Base-by-base conservation (phyloP, 2,888 invertebrate species). In the Melieria crassipennis region DNA sequence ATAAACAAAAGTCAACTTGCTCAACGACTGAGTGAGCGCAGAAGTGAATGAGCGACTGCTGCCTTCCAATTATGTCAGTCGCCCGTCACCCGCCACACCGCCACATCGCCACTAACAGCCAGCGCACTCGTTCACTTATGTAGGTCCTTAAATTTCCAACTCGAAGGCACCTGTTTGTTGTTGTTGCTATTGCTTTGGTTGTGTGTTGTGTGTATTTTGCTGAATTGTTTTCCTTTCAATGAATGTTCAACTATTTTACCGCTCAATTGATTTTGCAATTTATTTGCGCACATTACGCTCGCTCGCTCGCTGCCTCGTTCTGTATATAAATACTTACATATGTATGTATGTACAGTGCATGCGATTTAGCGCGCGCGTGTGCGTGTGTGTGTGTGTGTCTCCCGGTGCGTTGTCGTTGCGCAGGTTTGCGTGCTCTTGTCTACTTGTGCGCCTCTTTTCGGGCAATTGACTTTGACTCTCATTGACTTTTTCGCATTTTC, bases 211-310 rank as follows among this genome's bases (percentile, higher is more conserved):
- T 55, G n/a, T 45, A 52, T 9, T 47, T 43, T 9, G 46, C 61
- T 56, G 16, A 52, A 62, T 69, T 46, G 13, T 16, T 7, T 55
- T 7, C 74, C 72, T 75, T 77, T 77, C 75, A 65, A 68, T 71
- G 73, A 71, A 73, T 75, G 77, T 78, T 78, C 77, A 80, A 79
- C 82, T 82, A 83, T 80, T 83, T 83, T 82, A 81, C 80, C 80
- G 80, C 82, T 82, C 83, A 83, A 83, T 83, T 83, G 83, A 83
- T 80, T 83, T 83, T 79, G 78, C 78, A 81, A 83, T 83, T 83
- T 83, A 82, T 83, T 80, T 79, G 77, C 77, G 78, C 79, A 77
- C 82, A 81, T 81, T 81, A 79, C 78, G 75, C 74, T 65, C 47
- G 46, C 50, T 7, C 56, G 13, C 6, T 47, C n/a, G 16, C 42